phyloP scores from a whole-genome alignment of 2,797 vertebrate species.

The Novumbra hubbsi region DNA sequence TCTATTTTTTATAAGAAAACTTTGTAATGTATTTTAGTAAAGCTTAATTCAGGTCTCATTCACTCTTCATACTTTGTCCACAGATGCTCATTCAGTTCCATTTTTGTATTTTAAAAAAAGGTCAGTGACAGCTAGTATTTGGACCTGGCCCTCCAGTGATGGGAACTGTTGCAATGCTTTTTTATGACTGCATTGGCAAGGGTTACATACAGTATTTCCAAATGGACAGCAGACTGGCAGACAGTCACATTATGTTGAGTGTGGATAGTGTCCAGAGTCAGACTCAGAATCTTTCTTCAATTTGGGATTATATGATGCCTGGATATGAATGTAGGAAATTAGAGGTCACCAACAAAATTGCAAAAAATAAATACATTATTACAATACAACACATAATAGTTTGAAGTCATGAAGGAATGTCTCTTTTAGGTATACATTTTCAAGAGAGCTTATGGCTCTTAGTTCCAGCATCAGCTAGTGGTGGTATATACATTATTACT shows the following conservation, averaged over 20 bases:
- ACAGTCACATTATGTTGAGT: not conserved
- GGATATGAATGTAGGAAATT: too few species aligned
- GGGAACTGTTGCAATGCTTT: slow-evolving; percentile 47
- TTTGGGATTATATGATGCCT: too few species aligned
- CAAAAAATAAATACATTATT: too few species aligned
- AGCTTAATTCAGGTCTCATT: not conserved
- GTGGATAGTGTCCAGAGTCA: slow-evolving; percentile 47
- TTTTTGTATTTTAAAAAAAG: slow-evolving; percentile 7
- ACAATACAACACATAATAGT: too few species aligned
- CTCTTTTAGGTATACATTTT: too few species aligned
- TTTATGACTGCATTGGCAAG: slow-evolving; percentile 34
- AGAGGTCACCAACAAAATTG: too few species aligned
- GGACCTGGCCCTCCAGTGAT: slow-evolving; percentile 35
- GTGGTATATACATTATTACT: too few species aligned
- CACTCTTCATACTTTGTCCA: slow-evolving; percentile 10
- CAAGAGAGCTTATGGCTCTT: too few species aligned
- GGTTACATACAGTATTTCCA: not conserved
- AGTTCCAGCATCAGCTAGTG: too few species aligned
- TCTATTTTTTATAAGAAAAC: not conserved
- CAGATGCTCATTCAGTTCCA: not conserved
- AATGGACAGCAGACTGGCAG: slow-evolving; percentile 4
- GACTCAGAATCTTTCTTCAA: too few species aligned
- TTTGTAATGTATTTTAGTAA: slow-evolving; percentile 1
- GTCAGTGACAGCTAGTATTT: slow-evolving; percentile 5
- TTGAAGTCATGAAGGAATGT: too few species aligned